These are phyloP conservation scores for Streptopelia turtur DNA, from an alignment of 2,797 vertebrate species.

Conservation along the genomic window DNA sequence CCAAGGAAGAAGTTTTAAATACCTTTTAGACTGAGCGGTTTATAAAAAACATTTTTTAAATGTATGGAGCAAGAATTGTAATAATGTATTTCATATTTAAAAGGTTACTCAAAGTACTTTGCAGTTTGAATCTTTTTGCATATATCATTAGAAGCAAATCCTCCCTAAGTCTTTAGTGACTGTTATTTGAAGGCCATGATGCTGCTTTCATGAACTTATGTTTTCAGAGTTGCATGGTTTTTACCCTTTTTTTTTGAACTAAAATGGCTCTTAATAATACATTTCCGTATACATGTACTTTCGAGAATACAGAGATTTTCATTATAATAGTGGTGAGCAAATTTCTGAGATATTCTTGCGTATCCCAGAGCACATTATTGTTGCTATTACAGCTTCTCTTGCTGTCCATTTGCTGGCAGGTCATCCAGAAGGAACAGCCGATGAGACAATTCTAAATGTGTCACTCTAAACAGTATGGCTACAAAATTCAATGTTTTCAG, in stretches of 20 bases:
- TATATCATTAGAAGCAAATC: not conserved
- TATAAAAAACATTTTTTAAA: not conserved
- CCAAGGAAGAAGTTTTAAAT: not conserved
- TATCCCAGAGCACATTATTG: not conserved
- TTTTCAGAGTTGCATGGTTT: not conserved
- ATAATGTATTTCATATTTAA: not conserved
- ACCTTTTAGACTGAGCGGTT: not conserved
- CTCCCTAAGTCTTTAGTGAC: not conserved
- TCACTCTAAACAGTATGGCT: not conserved
- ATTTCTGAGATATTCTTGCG: not conserved
- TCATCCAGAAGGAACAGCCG: not conserved
- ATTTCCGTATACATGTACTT: not conserved
- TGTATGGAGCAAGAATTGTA: not conserved
- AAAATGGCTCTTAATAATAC: not conserved
- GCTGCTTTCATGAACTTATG: not conserved
- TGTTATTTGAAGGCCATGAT: not conserved
- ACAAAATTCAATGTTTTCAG: not conserved
- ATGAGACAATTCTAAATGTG: not conserved
- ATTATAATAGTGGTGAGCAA: not conserved
- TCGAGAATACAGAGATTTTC: not conserved
- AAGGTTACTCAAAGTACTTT: not conserved
- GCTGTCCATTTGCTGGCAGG: not conserved
- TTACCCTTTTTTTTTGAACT: not conserved
- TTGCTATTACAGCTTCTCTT: not conserved
- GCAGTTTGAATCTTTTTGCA: not conserved